Evolutionary conservation across 2,888 invertebrate genomes (phyloP), one percentile per base, ranked within the genome.

Genomic region (Nebria salina): DNA sequence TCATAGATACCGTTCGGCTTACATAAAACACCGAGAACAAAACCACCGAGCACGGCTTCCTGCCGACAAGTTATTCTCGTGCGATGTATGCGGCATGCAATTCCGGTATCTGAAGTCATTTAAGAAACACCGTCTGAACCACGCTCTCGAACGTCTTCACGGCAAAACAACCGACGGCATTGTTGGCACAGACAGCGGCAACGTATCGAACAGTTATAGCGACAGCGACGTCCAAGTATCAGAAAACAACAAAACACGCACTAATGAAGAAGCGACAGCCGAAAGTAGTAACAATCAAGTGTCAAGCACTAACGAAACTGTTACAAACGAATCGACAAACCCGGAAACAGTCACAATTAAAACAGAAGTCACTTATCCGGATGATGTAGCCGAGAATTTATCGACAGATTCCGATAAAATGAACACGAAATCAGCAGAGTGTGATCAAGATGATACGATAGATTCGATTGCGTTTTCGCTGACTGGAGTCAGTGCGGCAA

Each of bases 21-120:
- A 94, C 87, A 93, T 94, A 74, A 94, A 94, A 87, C 96, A 97
- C 87, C 93, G 96, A 77, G 96, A 96, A 87, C 96, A 96, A 87
- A 96, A 97, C 87, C 96, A 97, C 87, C 93, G 96, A 25, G 96
- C 96, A 2, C 91, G 96, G 20, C 90, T 96, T 72, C 96, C 96
- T 1, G 96, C 96, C 41, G 96, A 96, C 88, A 96, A 96, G 88
- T 92, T 96, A 20, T 97, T 96, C 89, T 96, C 96, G 25, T 97
- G 96, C 87, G 96, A 96, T 87, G 96, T 96, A 2, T 97, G 96
- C 88, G 96, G 96, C 82, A 96, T 96, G 96, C 96, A 96, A 88
- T 97, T 96, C 87, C 86, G 85, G 79, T 96, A 96, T 88, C 91
- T 96, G 75, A 96, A 96, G 86, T 96, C 96, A 0, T 96, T 97